These are phyloP conservation scores for Heterotis niloticus DNA, from an alignment of 2,113 vertebrate species.

Conservation along the genomic window DNA sequence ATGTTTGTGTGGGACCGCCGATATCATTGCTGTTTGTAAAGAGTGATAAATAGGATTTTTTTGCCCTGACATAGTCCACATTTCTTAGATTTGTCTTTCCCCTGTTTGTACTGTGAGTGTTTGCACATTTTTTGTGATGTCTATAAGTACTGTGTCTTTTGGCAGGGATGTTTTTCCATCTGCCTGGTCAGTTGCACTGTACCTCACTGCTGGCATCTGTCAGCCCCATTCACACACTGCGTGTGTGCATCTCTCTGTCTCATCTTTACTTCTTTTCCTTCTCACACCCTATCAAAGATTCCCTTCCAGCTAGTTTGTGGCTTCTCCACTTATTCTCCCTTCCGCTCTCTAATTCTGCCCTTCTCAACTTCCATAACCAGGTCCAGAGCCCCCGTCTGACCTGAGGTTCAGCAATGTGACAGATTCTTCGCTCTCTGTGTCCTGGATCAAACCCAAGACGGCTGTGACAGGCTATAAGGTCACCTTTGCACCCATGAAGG, in stretches of 20 bases:
- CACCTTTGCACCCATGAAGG: conserved; percentile 55
- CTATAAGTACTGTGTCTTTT: not conserved
- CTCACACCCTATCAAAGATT: not conserved
- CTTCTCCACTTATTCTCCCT: not conserved
- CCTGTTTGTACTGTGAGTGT: not conserved
- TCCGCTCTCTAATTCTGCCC: not conserved
- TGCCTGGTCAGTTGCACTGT: not conserved
- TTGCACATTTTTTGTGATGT: not conserved
- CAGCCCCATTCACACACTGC: not conserved
- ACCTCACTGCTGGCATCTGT: not conserved
- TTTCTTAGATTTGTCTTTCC: conserved; percentile 18
- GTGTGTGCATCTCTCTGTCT: not conserved
- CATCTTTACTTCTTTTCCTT: too few relatives aligned
- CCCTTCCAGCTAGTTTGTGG: not conserved
- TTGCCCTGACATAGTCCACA: not conserved
- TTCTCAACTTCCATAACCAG: conserved; percentile 37
- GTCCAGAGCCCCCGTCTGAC: conserved; percentile 59
- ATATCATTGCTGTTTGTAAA: conserved; percentile 1
- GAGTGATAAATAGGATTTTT: not conserved
- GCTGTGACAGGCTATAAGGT: conserved; percentile 58
- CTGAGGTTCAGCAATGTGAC: conserved; percentile 56
- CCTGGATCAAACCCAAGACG: conserved; percentile 60
- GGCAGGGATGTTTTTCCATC: not conserved
- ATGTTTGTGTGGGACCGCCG: conserved; percentile 17
- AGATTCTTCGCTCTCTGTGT: conserved; percentile 55